Conservation (phyloP, 2,888 invertebrate genomes). For the Parascotia fuliginaria region DNA sequence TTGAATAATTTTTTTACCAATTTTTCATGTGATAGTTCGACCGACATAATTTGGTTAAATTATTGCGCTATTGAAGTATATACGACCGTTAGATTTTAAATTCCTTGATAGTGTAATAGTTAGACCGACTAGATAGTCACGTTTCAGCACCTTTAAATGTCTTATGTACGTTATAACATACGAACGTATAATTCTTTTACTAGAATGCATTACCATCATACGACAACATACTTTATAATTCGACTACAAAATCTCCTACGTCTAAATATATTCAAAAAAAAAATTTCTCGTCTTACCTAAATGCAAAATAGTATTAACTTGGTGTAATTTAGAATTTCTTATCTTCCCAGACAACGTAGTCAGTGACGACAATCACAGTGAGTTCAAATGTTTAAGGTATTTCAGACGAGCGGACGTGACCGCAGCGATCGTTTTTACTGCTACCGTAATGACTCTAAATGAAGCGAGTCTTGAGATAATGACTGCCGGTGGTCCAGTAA, state of each 20-base stretch:
- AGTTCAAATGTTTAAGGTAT: slow-evolving; percentile 41
- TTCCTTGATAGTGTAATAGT: no score
- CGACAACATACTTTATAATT: slow-evolving; percentile 2
- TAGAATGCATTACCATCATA: no score
- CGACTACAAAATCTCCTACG: slow-evolving; percentile 16
- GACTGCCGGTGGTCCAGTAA: neutral
- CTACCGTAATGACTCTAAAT: neutral
- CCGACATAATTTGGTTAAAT: no score
- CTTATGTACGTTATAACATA: no score
- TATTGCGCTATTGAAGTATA: no score
- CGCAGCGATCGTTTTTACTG: slow-evolving; percentile 3
- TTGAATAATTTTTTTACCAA: no score
- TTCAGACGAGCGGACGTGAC: slow-evolving; percentile 28
- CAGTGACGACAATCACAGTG: slow-evolving; percentile 37
- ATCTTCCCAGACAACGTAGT: slow-evolving; percentile 57
- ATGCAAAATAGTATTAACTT: slow-evolving; percentile 68
- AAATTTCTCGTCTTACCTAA: slow-evolving; percentile 59
- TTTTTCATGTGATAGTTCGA: no score
- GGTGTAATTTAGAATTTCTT: slow-evolving; percentile 67
- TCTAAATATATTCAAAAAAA: slow-evolving; percentile 55
- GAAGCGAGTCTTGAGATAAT: neutral
- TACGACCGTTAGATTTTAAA: no score
- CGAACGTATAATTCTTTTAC: neutral
- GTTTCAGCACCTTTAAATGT: no score
- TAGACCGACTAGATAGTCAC: no score